Evolutionary conservation across 2,113 vertebrate genomes (phyloP).

Genomic region (Rutilus rutilus): DNA sequence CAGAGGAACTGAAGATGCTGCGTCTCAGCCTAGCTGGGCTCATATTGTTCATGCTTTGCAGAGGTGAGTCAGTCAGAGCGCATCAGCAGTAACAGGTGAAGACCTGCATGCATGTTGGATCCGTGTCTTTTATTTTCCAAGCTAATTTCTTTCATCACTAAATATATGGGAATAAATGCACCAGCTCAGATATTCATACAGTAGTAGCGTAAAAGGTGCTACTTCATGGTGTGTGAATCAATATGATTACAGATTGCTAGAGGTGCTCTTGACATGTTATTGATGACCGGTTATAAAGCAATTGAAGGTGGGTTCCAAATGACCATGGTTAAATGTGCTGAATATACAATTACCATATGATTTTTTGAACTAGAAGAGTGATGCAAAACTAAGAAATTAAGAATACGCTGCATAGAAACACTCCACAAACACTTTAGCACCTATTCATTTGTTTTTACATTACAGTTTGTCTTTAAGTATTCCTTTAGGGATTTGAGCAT

Average conservation of each 20-base stretch:
- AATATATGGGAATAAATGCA: not conserved
- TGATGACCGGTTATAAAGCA: not conserved
- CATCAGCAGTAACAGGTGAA: constrained; percentile 10
- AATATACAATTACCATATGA: constrained; percentile 1
- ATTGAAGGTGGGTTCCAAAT: not conserved
- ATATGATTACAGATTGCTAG: constrained; percentile 10
- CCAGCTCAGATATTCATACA: too few species aligned
- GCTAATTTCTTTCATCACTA: not conserved
- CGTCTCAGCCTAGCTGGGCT: constrained; percentile 64
- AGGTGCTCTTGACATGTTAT: constrained; percentile 1
- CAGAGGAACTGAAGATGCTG: constrained; percentile 57
- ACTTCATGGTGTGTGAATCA: constrained; percentile 15
- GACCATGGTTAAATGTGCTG: not conserved
- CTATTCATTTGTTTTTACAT: not conserved
- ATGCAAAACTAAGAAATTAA: not conserved
- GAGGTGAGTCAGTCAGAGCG: constrained; percentile 69
- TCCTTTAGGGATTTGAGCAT: not conserved
- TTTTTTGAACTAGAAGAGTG: constrained; percentile 2
- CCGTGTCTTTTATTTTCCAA: not conserved
- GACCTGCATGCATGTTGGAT: not conserved
- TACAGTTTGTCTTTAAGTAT: not conserved
- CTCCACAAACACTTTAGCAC: not conserved
- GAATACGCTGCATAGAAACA: not conserved
- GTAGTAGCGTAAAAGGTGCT: not conserved
- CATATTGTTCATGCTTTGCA: constrained; percentile 68